phyloP scores from a whole-genome alignment of 2,797 vertebrate species.

The Scarus forsteni region DNA sequence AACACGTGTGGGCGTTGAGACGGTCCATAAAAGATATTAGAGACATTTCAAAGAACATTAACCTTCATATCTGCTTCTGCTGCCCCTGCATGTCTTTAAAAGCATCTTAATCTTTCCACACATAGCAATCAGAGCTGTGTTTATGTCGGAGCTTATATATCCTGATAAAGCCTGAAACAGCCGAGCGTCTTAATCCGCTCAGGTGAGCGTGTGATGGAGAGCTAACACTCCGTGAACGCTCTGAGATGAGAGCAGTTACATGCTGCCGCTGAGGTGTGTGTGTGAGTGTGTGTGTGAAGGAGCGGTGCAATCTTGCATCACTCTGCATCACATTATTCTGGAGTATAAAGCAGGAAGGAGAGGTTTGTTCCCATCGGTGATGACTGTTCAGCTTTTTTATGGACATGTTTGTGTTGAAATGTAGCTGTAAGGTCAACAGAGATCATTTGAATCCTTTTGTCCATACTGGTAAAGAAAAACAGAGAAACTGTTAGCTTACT shows the following conservation, averaged over 20 bases:
- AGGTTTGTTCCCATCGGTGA: constrained; percentile 15
- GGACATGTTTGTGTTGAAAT: constrained; percentile 20
- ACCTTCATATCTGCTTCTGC: neutral
- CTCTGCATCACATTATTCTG: constrained; percentile 17
- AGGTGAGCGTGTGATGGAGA: constrained; percentile 48
- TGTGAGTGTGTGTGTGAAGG: no score
- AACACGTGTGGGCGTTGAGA: neutral
- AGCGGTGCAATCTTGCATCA: constrained; percentile 46
- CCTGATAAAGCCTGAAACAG: constrained; percentile 4
- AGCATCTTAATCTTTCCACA: neutral
- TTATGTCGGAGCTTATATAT: neutral
- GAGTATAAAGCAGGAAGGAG: constrained; percentile 35
- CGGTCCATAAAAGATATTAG: neutral
- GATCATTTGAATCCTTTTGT: constrained; percentile 9
- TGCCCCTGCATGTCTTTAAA: neutral
- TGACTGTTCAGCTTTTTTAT: constrained; percentile 36
- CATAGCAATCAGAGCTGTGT: neutral
- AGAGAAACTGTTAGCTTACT: constrained; percentile 22
- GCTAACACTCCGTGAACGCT: constrained; percentile 25
- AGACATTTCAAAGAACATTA: constrained; percentile 3
- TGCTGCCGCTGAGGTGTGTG: constrained; percentile 11
- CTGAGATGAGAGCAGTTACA: constrained; percentile 33
- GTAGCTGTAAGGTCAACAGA: constrained; percentile 1
- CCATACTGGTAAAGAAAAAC: constrained; percentile 11
- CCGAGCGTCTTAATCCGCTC: constrained; percentile 32